Conservation (phyloP, 2,797 vertebrate species). For the Scarus forsteni region DNA sequence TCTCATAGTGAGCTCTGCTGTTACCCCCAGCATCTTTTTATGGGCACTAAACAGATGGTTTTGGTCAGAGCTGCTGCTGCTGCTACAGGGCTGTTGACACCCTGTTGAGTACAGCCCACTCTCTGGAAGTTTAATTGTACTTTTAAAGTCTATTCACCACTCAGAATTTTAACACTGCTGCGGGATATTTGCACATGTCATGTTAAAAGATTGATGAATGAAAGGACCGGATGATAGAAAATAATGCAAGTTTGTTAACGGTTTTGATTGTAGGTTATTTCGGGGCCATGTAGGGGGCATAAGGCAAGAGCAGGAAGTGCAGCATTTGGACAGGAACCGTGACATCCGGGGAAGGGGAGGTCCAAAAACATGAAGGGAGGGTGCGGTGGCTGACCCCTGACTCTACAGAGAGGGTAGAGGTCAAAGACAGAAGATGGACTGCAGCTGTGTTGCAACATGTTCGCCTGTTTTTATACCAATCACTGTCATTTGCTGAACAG, state of each 20-base stretch:
- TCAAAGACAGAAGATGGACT: slow-evolving; percentile 59
- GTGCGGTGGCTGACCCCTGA: slow-evolving; percentile 65
- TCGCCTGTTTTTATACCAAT: slow-evolving; percentile 48
- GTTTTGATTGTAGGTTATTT: slow-evolving; percentile 8
- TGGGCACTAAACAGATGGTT: slow-evolving; percentile 61
- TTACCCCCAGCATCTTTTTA: slow-evolving; percentile 6
- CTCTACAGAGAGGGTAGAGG: slow-evolving; percentile 57
- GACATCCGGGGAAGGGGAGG: slow-evolving; percentile 56
- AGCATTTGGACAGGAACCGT: slow-evolving; percentile 75
- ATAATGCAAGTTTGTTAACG: not conserved
- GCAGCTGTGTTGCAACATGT: slow-evolving; percentile 67
- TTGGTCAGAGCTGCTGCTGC: slow-evolving; percentile 41
- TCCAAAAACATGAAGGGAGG: slow-evolving; percentile 44
- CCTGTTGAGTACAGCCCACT: slow-evolving; percentile 22
- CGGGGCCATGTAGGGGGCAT: slow-evolving; percentile 2
- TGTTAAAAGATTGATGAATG: too few relatives aligned
- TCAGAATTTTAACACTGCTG: not conserved
- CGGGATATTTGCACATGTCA: too few relatives aligned
- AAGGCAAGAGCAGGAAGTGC: slow-evolving; percentile 48
- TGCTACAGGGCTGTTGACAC: slow-evolving; percentile 30
- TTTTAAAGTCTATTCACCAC: slow-evolving; percentile 10
- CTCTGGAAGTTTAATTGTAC: slow-evolving; percentile 29
- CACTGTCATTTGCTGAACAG: slow-evolving; percentile 67
- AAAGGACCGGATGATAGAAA: not conserved
- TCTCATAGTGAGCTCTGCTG: slow-evolving; percentile 17